Evolutionary conservation across 2,113 vertebrate species (phyloP), one percentile per base, ranked within the genome.

Genomic region (Onychorhynchus coronatus): DNA sequence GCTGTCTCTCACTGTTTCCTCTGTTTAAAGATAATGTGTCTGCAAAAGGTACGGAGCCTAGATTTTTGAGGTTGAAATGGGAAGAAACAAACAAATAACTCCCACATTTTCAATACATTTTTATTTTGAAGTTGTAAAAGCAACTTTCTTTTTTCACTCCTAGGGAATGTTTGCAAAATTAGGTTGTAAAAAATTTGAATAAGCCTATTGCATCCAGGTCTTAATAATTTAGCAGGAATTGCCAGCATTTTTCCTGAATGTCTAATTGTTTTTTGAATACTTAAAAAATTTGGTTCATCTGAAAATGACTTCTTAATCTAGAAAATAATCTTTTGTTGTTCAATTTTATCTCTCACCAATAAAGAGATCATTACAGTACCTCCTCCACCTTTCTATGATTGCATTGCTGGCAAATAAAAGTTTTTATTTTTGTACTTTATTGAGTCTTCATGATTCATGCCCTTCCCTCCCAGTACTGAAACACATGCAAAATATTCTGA

Each of bases 331-430:
- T 88, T 94, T 83, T 79, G 53, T 73, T 94, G 20, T 85, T 88
- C 49, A 61, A 13, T 95, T 91, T 93, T 82, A 72, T 85, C 53
- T 85, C 85, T 93, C 12, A n/a, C 56, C 35, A 42, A 93, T 91
- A 85, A 65, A 82, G 53, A 56, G 49, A 82, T 89, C 25, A 85
- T 95, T 85, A 90, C 15, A 88, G 37, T 70, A 72, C 71, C n/a
- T 88, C 88, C 81, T 94, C 78, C 88, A 96, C 71, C 71, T 94
- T 90, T 90, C 58, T 56, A 8, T 79, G 78, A 79, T 85, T 90
- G 31, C 41, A 73, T 16, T 91, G 88, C 93, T 94, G 95, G 82
- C 82, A 94, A 90, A 88, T 82, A 79, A 75, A 44, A 30, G 61
- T 65, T 85, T 91, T 93, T 33, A 44, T 78, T 93, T 94, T 82